A percentile compares a stretch with the other conserved stretches of the same genome.
Conservation (phyloP, 2,888 invertebrate genomes). For the Gordius sp. region DNA sequence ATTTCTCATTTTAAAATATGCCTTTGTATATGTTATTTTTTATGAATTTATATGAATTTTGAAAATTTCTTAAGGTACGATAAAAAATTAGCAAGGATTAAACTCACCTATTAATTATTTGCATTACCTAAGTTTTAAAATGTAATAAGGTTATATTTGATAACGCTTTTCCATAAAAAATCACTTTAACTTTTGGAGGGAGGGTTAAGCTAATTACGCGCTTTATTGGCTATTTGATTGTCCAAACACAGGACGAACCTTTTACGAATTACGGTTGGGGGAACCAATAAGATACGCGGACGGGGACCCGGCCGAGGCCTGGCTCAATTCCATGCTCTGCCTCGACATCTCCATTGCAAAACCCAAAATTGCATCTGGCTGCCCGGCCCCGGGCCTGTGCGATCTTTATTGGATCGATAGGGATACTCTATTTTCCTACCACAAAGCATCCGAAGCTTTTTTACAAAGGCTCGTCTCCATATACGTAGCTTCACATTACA, state of each 20-base stretch:
- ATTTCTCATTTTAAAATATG: no score
- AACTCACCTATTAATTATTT: no score
- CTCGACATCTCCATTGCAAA: no score
- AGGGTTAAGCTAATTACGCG: constrained; percentile 28
- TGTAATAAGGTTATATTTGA: no score
- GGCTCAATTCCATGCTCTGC: constrained; percentile 69
- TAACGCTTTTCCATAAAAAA: no score
- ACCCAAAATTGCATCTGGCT: constrained; percentile 45
- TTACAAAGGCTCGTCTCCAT: constrained; percentile 66
- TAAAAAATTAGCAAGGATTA: no score
- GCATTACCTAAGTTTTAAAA: no score
- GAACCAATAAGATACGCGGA: constrained; percentile 77
- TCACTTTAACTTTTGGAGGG: constrained; percentile 32
- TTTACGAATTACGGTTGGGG: constrained; percentile 42
- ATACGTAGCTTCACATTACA: constrained; percentile 90
- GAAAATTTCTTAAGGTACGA: no score
- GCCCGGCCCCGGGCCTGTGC: constrained; percentile 62
- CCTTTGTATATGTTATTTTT: no score
- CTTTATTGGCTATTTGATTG: no score
- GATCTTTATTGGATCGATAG: constrained; percentile 45
- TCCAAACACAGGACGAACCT: constrained; percentile 26
- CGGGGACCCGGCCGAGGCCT: constrained; percentile 53
- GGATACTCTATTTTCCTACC: constrained; percentile 84
- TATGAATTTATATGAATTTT: no score
- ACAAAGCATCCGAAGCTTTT: constrained; percentile 53